phyloP scores from a whole-genome alignment of 2,888 invertebrate species.

The Anthrax anthrax region DNA sequence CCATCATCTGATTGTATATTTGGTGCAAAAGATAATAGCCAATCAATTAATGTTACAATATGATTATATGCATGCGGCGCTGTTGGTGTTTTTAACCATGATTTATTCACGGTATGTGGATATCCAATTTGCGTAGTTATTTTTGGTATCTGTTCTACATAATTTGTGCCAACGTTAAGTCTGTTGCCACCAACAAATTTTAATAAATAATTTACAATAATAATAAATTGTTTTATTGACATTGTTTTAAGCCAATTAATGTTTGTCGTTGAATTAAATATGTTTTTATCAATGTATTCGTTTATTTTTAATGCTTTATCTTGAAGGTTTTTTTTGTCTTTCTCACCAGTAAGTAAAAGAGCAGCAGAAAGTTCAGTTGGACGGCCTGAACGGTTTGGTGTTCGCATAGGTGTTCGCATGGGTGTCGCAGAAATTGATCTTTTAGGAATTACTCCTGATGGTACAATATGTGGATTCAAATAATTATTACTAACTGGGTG shows the following conservation, averaged over 20 bases:
- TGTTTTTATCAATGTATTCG: constrained; percentile 18
- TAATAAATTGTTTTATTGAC: constrained; percentile 30
- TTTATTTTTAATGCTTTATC: constrained; percentile 21
- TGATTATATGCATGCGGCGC: constrained; percentile 29
- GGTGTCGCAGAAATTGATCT: constrained; percentile 15
- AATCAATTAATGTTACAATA: constrained; percentile 26
- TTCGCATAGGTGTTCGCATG: constrained; percentile 9
- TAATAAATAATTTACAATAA: constrained; percentile 24
- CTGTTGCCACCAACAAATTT: constrained; percentile 24
- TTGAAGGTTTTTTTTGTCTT: constrained; percentile 27
- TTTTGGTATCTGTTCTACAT: constrained; percentile 26
- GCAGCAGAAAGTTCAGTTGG: constrained; percentile 7
- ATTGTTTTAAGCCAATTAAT: constrained; percentile 22
- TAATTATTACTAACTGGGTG: not conserved
- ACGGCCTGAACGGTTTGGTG: constrained; percentile 12
- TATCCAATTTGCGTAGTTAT: constrained; percentile 26
- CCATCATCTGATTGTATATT: constrained; percentile 7
- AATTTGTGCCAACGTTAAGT: constrained; percentile 21
- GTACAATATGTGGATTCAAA: not conserved
- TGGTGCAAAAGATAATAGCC: constrained; percentile 25
- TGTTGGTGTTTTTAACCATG: constrained; percentile 31
- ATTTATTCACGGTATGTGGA: constrained; percentile 29
- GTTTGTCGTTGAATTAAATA: not conserved
- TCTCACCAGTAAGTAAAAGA: constrained; percentile 22
- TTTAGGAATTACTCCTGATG: constrained; percentile 7